Evolutionary conservation across 2,113 vertebrate species (phyloP), one percentile per base, ranked within the genome.

Genomic region (Gavialis gangeticus): DNA sequence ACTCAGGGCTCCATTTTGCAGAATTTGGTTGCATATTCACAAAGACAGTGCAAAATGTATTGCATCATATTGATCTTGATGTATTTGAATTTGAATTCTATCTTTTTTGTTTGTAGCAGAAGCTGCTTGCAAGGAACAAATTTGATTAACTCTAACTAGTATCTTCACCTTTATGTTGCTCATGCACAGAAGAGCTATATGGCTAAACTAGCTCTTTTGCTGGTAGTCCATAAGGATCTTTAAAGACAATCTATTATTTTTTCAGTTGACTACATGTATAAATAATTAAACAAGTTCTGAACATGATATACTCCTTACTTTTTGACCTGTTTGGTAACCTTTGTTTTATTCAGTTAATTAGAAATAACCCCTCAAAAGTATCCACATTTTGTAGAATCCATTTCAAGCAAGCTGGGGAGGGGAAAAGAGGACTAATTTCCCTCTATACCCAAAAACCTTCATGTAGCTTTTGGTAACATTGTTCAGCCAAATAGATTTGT

Each of bases 231-330:
- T 6, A 12, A 57, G 13, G 8, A 84, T 84, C 12, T 85, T 92
- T 79, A 73, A 91, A 59, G 89, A 85, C 4, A 88, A 57, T 2
- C 0, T 79, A 55, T 10, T 16, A 0, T 30, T 77, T 95, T 87
- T 84, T 30, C 46, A 86, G 12, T 76, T 90, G 54, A 80, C 55
- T 83, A 46, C 3, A 85, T 91, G 30, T 2, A 82, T 82, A 19
- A 96, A 94, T 79, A 87, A 88, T 93, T 88, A 30, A 69, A 16
- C 1, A 71, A 69, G 5, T 92, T 82, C 19, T 46, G 55, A 77
- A 3, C 55, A 55, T 46, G 15, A 67, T 34, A 3, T 37, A 78
- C 59, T 90, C 19, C 25, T 86, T n/a, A 75, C 4, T 55, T 90
- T 80, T 67, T 82, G 77, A 90, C 4, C 4, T 62, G 3, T 78